A percentile compares a stretch with the other conserved stretches of the same genome.
phyloP scores from a whole-genome alignment of 2,888 invertebrate species.

The Elaeidobius kamerunicus region DNA sequence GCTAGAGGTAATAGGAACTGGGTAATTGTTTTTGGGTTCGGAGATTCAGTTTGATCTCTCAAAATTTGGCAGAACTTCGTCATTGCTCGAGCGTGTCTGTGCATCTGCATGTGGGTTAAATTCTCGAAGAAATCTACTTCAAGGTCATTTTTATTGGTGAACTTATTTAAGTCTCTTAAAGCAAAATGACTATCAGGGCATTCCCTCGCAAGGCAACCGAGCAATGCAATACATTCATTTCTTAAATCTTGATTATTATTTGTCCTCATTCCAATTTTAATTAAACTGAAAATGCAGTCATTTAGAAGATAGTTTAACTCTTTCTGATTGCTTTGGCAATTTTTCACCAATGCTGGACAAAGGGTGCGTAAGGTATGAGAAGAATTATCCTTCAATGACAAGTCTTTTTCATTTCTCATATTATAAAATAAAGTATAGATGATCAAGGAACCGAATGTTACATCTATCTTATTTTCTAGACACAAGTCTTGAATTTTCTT shows the following conservation, averaged over 20 bases:
- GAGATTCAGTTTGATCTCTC: constrained; percentile 57
- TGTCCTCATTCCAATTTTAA: constrained; percentile 69
- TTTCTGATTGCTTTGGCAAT: constrained; percentile 52
- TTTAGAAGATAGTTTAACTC: constrained; percentile 68
- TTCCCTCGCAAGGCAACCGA: constrained; percentile 74
- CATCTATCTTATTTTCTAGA: constrained; percentile 51
- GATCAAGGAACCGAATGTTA: constrained; percentile 67
- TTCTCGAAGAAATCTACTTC: constrained; percentile 96
- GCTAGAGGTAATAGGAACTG: constrained; percentile 85
- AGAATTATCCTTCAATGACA: constrained; percentile 78
- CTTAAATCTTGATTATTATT: constrained; percentile 65
- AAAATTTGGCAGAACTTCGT: constrained; percentile 68
- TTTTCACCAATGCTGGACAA: constrained; percentile 60
- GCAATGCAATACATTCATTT: constrained; percentile 73
- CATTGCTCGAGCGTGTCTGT: constrained; percentile 81
- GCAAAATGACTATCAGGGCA: constrained; percentile 69
- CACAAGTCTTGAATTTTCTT: constrained; percentile 58
- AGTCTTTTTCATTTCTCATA: constrained; percentile 74
- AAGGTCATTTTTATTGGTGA: constrained; percentile 67
- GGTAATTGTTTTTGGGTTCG: constrained; percentile 69
- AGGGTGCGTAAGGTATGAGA: constrained; percentile 70
- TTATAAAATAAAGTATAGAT: constrained; percentile 81
- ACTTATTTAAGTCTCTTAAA: constrained; percentile 64
- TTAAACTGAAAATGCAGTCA: constrained; percentile 68
- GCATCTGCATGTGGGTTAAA: constrained; percentile 81